Evolutionary conservation across 2,797 vertebrate genomes (phyloP).

Genomic region (Mus minutoides): DNA sequence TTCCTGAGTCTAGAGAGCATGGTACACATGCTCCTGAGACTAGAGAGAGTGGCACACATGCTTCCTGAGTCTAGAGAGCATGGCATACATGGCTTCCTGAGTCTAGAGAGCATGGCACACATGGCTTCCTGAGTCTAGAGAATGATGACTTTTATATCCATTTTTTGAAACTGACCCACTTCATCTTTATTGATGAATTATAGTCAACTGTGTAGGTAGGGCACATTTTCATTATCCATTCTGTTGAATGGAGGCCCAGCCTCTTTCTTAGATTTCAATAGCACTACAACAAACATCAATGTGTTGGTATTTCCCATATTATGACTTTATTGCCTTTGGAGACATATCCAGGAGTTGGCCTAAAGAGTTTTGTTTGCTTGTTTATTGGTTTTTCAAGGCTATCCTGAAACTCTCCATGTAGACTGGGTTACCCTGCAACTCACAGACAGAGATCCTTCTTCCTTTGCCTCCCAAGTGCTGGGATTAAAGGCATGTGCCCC

Average conservation of each 20-base stretch:
- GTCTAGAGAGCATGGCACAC: background rate
- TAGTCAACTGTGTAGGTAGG: background rate
- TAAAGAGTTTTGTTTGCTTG: background rate
- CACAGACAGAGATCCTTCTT: no score
- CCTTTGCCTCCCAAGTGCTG: no score
- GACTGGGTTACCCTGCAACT: no score
- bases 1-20: background rate
- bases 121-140: background rate
- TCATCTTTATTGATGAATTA: background rate
- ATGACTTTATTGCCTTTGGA: background rate
- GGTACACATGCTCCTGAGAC: background rate
- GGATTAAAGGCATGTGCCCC: no score
- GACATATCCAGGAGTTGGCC: background rate
- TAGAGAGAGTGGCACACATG: background rate
- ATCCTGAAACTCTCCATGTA: no score
- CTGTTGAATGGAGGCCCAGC: background rate
- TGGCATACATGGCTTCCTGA: background rate
- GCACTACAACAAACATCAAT: background rate
- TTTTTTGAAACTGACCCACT: background rate
- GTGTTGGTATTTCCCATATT: background rate
- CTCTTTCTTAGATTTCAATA: background rate
- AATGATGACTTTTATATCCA: background rate
- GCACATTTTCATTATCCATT: background rate
- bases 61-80: background rate
- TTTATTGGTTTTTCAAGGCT: no score